Base-by-base conservation (phyloP, 2,797 vertebrate genomes). In the Poecile montanus region DNA sequence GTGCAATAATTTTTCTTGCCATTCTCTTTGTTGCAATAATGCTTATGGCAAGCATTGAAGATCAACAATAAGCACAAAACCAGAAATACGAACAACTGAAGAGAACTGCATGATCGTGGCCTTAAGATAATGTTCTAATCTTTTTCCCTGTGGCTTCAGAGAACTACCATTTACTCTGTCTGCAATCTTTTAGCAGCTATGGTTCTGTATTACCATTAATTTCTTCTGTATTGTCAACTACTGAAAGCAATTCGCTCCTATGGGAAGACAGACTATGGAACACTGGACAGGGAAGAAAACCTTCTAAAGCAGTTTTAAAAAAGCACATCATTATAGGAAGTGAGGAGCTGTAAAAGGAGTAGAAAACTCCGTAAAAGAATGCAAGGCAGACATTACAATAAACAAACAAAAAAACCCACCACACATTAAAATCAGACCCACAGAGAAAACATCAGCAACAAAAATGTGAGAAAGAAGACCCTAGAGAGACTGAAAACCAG, bases 31-130 rank as follows among this genome's bases (percentile, higher is more conserved):
- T 11, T 77, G 34, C 36, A 86, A 2, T 54, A 79, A 81, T 3
- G 4, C 27, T 83, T 75, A 85, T 6, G 6, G 30, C 18, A 72
- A 94, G 30, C 50, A 78, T 53, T 81, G 62, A 44, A 58, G 67
- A 81, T 22, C 58, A 89, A 7, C n/a, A 87, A 38, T 9, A 61
- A 53, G 67, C 32, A 70, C 0, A 0, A 47, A 81, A 85, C 0
- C 40, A 71, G 12, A 79, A 77, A 42, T 21, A 60, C 0, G 0
- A 89, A 89, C 40, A 0, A 0, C 29, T 75, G 51, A 47, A 40
- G 36, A 73, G 17, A 76, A 83, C 29, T 72, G 9, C 2, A 7
- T 12, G 47, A 47, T 29, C 40, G 54, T 30, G 36, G 38, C 34
- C 51, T 26, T 47, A 51, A 27, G 10, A 15, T 26, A 20, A 56